These are phyloP conservation scores for Nemotelus pantherinus DNA, from an alignment of 2,888 invertebrate species.

Conservation along the genomic window DNA sequence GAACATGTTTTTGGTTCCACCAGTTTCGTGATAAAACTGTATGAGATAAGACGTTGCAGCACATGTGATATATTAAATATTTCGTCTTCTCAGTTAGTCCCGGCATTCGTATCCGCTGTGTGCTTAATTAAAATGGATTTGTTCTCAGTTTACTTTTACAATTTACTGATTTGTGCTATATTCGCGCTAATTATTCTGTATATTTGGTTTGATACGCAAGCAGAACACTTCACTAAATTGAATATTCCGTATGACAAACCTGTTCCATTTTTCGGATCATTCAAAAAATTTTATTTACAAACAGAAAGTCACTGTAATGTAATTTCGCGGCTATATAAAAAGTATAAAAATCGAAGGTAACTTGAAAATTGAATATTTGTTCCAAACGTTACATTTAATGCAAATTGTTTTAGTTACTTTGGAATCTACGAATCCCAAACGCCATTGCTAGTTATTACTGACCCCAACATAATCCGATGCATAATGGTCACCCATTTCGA, in stretches of 20 bases:
- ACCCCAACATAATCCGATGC: neutral
- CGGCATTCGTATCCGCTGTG: too few relatives aligned
- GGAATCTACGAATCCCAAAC: neutral
- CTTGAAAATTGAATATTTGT: too few relatives aligned
- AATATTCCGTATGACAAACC: conserved; percentile 36
- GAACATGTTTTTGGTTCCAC: too few relatives aligned
- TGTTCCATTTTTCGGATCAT: conserved; percentile 37
- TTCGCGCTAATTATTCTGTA: neutral
- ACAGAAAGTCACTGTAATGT: neutral
- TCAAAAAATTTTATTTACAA: conserved; percentile 59
- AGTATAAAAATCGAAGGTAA: conserved; percentile 15
- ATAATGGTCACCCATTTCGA: conserved; percentile 3
- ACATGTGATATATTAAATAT: too few relatives aligned
- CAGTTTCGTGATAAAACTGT: too few relatives aligned
- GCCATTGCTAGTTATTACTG: neutral
- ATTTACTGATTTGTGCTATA: too few relatives aligned
- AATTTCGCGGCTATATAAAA: conserved; percentile 1
- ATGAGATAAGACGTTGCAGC: too few relatives aligned
- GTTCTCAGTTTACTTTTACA: too few relatives aligned
- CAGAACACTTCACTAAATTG: conserved; percentile 33
- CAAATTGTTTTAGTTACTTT: conserved; percentile 1
- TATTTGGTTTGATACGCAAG: neutral
- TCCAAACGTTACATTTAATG: neutral
- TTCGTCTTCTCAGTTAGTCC: too few relatives aligned
- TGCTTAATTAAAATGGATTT: too few relatives aligned